phyloP scores from a whole-genome alignment of 2,113 vertebrate species.

The Zapus hudsonius region DNA sequence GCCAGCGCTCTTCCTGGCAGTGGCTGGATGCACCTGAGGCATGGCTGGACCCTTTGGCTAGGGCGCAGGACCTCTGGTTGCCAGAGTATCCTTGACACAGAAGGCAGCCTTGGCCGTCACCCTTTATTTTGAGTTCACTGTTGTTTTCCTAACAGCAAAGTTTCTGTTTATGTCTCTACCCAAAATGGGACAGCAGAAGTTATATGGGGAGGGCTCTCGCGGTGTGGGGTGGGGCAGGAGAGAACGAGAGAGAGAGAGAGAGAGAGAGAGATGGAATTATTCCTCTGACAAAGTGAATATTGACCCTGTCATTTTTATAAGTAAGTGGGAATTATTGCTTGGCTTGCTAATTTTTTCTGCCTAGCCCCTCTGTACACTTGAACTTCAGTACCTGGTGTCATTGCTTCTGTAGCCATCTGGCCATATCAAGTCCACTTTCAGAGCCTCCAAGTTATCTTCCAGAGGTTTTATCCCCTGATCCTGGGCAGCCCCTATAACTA shows the following conservation, averaged over 20 bases:
- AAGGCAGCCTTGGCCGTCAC: not conserved
- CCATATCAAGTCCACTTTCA: not conserved
- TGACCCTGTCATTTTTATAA: not conserved
- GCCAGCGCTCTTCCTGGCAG: not conserved
- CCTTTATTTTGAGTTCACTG: not conserved
- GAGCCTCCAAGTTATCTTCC: not conserved
- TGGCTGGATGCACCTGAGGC: not conserved
- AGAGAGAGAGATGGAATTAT: not conserved
- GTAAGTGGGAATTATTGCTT: not conserved
- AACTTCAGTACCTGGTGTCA: not conserved
- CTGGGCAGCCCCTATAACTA: not conserved
- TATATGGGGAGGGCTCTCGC: not conserved
- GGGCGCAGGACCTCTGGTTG: not conserved
- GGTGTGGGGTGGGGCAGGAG: not conserved
- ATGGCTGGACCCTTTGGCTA: not conserved
- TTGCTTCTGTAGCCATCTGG: not conserved
- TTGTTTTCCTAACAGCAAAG: not conserved
- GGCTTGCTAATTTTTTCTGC: not conserved
- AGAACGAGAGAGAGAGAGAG: not conserved
- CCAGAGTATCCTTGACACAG: not conserved
- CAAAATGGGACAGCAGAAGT: not conserved
- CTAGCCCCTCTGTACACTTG: not conserved
- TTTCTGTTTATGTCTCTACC: not conserved
- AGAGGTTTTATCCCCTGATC: not conserved
- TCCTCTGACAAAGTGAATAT: conserved; percentile 1